These are phyloP conservation scores for Trichechus manatus DNA, from an alignment of 2,113 vertebrate genomes.

Conservation along the genomic window DNA sequence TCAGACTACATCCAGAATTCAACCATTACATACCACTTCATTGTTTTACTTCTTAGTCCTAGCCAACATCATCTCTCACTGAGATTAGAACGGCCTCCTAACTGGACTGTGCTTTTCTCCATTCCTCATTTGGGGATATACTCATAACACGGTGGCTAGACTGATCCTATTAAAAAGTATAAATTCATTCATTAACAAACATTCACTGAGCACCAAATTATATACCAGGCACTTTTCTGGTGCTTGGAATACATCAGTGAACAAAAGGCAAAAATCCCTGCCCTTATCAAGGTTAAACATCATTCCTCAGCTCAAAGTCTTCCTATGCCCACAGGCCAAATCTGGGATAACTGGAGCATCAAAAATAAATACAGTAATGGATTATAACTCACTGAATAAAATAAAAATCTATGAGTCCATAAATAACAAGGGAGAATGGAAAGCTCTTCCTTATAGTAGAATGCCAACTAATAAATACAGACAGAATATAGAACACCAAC, in stretches of 20 bases:
- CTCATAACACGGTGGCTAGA: neutral
- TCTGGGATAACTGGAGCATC: neutral
- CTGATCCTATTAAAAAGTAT: neutral
- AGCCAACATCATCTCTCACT: neutral
- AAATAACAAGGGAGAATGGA: slow-evolving; percentile 15
- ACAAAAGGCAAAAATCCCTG: neutral
- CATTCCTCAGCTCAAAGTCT: neutral
- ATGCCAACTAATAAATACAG: neutral
- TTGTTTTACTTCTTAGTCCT: neutral
- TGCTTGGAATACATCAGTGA: neutral
- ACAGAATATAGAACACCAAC: neutral
- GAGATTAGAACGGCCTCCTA: neutral
- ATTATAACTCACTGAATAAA: slow-evolving; percentile 3
- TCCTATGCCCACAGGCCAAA: neutral
- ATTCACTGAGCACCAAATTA: slow-evolving; percentile 2
- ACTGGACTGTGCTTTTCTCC: neutral
- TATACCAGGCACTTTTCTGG: neutral
- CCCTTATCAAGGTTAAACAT: neutral
- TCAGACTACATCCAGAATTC: slow-evolving; percentile 14
- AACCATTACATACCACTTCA: neutral
- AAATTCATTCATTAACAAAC: slow-evolving; percentile 28
- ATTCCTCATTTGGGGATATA: neutral
- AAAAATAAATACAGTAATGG: slow-evolving; percentile 15
- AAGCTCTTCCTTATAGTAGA: slow-evolving; percentile 15
- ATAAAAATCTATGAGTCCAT: slow-evolving; percentile 33